Conservation (phyloP, 2,797 vertebrate species). For the Hypotaenidia okinawae region DNA sequence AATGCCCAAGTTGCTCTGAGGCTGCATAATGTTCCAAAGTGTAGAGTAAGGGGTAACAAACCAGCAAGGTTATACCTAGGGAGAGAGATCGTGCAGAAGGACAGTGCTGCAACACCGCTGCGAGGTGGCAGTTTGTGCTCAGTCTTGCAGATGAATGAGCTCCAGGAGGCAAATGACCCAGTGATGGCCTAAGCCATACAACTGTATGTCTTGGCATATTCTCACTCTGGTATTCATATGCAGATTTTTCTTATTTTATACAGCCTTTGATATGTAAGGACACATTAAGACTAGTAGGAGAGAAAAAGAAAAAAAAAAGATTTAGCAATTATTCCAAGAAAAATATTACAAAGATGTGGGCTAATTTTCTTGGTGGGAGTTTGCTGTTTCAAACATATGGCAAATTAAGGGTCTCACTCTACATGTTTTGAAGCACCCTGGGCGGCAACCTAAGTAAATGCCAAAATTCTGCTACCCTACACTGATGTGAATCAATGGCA, state of each 20-base stretch:
- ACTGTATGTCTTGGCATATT: fast-evolving
- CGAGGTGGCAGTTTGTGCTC: neutral
- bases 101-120: neutral
- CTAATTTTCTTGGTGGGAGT: neutral
- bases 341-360: neutral
- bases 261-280: neutral
- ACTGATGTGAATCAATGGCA: neutral
- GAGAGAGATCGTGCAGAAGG: fast-evolving
- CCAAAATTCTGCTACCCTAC: neutral
- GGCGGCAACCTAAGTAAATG: neutral
- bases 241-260: neutral
- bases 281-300: neutral
- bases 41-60: neutral
- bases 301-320: neutral
- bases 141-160: neutral
- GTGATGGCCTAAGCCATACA: neutral
- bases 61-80: neutral
- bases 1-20: neutral
- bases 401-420: neutral
- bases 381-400: neutral
- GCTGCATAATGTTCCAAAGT: neutral
- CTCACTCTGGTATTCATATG: neutral
- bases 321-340: neutral
- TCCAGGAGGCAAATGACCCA: neutral
- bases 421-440: neutral